A percentile compares a stretch with the other conserved stretches of the same genome.
phyloP scores from a whole-genome alignment of 2,113 vertebrate genomes.

The Vicugna pacos region DNA sequence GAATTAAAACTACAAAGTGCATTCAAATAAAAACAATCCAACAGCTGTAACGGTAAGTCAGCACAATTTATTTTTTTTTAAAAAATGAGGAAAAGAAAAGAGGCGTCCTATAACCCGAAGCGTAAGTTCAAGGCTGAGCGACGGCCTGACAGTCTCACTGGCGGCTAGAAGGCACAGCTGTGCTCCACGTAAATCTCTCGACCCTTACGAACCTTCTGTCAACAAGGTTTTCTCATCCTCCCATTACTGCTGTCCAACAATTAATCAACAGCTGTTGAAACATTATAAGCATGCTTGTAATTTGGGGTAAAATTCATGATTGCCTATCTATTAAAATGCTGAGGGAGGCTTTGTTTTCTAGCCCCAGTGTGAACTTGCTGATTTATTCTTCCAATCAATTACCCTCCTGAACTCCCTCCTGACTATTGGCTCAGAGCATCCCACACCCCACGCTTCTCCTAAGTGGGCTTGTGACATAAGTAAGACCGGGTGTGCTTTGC shows the following conservation, averaged over 20 bases:
- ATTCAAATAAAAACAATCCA: constrained; percentile 61
- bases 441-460: neutral
- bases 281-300: constrained; percentile 83
- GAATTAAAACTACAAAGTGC: constrained; percentile 73
- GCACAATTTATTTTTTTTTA: neutral
- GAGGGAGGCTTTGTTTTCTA: constrained; percentile 82
- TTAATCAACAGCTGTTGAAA: constrained; percentile 88
- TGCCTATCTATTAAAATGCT: constrained; percentile 82
- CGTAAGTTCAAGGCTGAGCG: constrained; percentile 68
- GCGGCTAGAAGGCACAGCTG: constrained; percentile 80
- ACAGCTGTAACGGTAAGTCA: constrained; percentile 40
- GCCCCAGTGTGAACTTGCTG: constrained; percentile 80
- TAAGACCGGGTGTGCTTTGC: neutral
- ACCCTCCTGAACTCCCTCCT: constrained; percentile 82
- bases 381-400: constrained; percentile 86
- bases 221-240: constrained; percentile 85
- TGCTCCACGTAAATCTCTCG: constrained; percentile 82
- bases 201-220: constrained; percentile 87
- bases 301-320: constrained; percentile 86
- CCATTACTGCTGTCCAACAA: constrained; percentile 84
- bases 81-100: neutral
- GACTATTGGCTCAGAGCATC: constrained; percentile 68
- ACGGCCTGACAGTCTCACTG: constrained; percentile 67
- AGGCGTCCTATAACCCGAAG: constrained; percentile 18
- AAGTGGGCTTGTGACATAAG: neutral